These are phyloP conservation scores for Ditula angustiorana DNA, from an alignment of 2,888 invertebrate genomes.

Conservation along the genomic window DNA sequence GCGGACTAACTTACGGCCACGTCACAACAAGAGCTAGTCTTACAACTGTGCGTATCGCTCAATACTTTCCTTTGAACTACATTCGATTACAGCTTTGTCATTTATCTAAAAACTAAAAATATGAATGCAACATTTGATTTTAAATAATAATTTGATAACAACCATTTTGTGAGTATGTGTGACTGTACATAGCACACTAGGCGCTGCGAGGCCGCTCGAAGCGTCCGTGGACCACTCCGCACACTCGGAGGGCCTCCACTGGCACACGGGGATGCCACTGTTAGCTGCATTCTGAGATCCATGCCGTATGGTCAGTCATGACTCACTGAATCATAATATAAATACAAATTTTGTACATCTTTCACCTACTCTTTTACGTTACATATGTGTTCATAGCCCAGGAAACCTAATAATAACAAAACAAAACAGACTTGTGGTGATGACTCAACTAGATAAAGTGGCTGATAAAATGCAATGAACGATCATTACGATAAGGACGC, in stretches of 20 bases:
- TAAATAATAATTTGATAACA: constrained; percentile 75
- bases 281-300: constrained; percentile 85
- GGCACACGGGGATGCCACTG: constrained; percentile 65
- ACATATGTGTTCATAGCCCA: constrained; percentile 81
- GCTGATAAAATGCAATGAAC: constrained; percentile 70
- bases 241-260: constrained; percentile 54
- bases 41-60: constrained; percentile 79
- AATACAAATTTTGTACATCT: constrained; percentile 69
- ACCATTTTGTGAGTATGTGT: constrained; percentile 78
- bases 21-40: constrained; percentile 71
- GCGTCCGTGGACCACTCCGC: constrained; percentile 46
- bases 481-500: constrained; percentile 58
- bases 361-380: constrained; percentile 65
- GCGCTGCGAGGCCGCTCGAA: constrained; percentile 59
- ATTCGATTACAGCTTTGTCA: constrained; percentile 79
- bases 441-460: constrained; percentile 61
- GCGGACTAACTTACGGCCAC: constrained; percentile 48
- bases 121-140: constrained; percentile 82
- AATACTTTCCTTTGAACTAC: constrained; percentile 79
- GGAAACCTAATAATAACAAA: constrained; percentile 65
- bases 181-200: constrained; percentile 77
- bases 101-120: constrained; percentile 76
- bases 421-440: constrained; percentile 57
- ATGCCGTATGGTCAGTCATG: constrained; percentile 81
- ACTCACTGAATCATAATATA: constrained; percentile 79